phyloP scores from a whole-genome alignment of 2,888 invertebrate species.

The Leucoma salicis region DNA sequence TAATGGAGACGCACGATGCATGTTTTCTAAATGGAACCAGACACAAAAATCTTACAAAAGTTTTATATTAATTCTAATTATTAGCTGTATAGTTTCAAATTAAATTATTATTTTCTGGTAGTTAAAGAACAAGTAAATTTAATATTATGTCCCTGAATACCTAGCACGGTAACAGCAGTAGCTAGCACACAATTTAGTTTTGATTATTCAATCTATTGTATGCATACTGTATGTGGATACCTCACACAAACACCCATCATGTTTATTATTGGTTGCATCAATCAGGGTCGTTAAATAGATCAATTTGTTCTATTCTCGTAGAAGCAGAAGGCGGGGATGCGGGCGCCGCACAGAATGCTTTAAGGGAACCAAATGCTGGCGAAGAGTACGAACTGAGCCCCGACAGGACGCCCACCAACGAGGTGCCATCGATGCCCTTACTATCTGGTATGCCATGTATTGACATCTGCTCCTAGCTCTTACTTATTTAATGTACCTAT shows the following conservation, averaged over 20 bases:
- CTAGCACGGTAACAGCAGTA: conserved; percentile 26
- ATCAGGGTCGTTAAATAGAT: neutral
- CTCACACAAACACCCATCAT: conserved; percentile 1
- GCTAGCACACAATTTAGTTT: conserved; percentile 18
- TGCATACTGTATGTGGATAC: conserved; percentile 10
- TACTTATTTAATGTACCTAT: no score
- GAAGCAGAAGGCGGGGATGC: conserved; percentile 77
- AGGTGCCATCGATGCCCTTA: conserved; percentile 75
- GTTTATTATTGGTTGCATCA: neutral
- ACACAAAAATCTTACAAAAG: conserved; percentile 20
- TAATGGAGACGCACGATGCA: conserved; percentile 52
- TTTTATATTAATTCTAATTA: conserved; percentile 13
- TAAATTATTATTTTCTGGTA: conserved; percentile 24
- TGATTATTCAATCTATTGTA: conserved; percentile 10
- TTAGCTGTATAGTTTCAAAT: conserved; percentile 18
- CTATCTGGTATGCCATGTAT: conserved; percentile 79
- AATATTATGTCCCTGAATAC: conserved; percentile 15
- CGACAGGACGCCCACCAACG: conserved; percentile 80
- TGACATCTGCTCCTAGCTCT: no score
- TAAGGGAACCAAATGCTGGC: conserved; percentile 66
- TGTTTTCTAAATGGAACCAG: conserved; percentile 34
- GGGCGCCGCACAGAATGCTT: conserved; percentile 64
- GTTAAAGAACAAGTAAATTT: conserved; percentile 11
- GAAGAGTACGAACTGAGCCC: conserved; percentile 74
- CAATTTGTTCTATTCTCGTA: conserved; percentile 26